Conservation (phyloP, 1,140 invertebrate genomes). For the Nilaparvata lugens region DNA sequence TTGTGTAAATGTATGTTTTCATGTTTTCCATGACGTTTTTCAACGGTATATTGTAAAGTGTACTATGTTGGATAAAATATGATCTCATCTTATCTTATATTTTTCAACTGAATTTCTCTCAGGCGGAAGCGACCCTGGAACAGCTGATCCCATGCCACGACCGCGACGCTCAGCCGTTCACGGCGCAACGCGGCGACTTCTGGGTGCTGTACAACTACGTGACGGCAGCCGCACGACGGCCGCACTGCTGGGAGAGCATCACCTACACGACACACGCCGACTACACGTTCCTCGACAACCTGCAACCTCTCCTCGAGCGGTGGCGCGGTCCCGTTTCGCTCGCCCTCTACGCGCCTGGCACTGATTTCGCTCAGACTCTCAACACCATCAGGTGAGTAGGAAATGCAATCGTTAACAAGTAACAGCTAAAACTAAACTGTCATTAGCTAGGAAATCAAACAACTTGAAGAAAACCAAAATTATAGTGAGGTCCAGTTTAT, state of each 20-base stretch:
- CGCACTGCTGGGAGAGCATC: constrained; percentile 68
- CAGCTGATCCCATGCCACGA: constrained; percentile 53
- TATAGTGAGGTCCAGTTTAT: no score
- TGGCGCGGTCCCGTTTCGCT: constrained; percentile 61
- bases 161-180: constrained; percentile 47
- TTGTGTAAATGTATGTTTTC: no score
- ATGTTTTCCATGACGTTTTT: no score
- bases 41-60: no score
- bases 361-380: constrained; percentile 47
- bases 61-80: no score
- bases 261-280: constrained; percentile 90
- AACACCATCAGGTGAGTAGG: constrained; percentile 36
- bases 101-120: no score
- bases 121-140: constrained; percentile 30
- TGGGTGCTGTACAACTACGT: constrained; percentile 88
- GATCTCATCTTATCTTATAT: no score
- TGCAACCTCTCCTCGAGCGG: constrained; percentile 66
- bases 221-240: constrained; percentile 33
- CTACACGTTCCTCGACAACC: constrained; percentile 83
- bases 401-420: no score
- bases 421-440: no score
- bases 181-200: constrained; percentile 71
- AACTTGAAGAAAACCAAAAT: no score
- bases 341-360: constrained; percentile 56
- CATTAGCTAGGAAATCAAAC: no score